Percentiles rank a stretch among this genome's conserved stretches.
Evolutionary conservation across 2,113 vertebrate genomes (phyloP).

Genomic region (Daphoenositta chrysoptera): DNA sequence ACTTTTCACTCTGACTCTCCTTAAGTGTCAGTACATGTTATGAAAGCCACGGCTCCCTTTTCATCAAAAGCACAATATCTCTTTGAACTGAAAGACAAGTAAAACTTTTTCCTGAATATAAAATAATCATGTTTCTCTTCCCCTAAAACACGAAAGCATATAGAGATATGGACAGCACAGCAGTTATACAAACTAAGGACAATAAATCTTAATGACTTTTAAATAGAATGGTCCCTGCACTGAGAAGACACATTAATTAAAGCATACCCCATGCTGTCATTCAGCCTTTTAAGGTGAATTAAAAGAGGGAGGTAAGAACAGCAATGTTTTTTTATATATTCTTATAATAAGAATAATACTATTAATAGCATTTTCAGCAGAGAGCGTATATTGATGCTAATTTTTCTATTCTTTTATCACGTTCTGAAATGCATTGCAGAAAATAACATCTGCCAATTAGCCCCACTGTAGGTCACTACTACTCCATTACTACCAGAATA

Average conservation of each 20-base stretch:
- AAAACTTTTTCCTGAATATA: background rate
- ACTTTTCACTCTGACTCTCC: background rate
- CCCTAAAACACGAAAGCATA: background rate
- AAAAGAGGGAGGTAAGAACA: background rate
- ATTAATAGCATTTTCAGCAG: background rate
- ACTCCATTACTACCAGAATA: background rate
- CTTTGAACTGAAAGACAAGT: background rate
- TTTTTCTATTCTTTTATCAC: background rate
- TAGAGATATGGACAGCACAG: background rate
- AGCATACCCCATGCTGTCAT: background rate
- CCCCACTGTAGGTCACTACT: background rate
- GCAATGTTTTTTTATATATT: background rate
- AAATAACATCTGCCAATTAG: background rate
- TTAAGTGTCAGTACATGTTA: background rate
- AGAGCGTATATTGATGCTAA: background rate
- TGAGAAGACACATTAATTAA: background rate
- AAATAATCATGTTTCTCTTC: background rate
- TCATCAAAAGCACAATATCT: background rate
- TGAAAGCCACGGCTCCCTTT: background rate
- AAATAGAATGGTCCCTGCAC: background rate
- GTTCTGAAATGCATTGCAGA: background rate
- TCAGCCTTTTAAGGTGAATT: background rate
- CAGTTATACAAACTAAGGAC: background rate
- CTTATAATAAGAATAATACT: background rate
- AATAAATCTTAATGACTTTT: background rate